Conservation (phyloP, 2,113 vertebrate species). For the Otocyon megalotis region DNA sequence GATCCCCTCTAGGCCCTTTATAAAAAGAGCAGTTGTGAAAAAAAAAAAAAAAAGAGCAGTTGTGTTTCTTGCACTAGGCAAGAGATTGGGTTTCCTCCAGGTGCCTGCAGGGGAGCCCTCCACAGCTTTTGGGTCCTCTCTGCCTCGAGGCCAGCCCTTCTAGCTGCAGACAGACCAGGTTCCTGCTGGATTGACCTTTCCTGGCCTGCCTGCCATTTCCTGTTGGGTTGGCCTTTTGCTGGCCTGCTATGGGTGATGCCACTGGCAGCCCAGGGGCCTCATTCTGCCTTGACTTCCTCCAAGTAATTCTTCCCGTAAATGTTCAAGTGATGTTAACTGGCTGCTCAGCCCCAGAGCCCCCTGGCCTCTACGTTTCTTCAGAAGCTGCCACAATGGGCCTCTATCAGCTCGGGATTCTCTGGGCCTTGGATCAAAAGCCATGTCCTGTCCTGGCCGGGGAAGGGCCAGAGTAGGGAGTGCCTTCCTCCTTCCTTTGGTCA, state of each 20-base stretch:
- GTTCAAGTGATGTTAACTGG: conserved; percentile 43
- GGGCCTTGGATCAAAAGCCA: background rate
- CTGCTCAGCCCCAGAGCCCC: background rate
- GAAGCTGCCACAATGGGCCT: conserved; percentile 72
- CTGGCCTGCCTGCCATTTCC: background rate
- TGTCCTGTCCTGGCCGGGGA: conserved; percentile 17
- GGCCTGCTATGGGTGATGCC: background rate
- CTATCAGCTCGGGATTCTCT: conserved; percentile 59
- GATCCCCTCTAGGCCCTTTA: too few species aligned
- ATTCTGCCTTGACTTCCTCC: conserved; percentile 41
- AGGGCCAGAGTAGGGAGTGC: conserved; percentile 22
- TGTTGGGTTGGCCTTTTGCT: conserved; percentile 16
- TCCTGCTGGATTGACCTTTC: conserved; percentile 38
- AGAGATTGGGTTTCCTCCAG: conserved; percentile 71
- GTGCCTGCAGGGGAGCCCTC: conserved; percentile 42
- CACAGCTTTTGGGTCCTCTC: background rate
- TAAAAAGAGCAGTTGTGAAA: too few species aligned
- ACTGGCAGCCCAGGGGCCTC: background rate
- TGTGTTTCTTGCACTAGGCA: conserved; percentile 61
- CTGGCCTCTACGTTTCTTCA: conserved; percentile 59
- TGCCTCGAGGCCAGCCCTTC: background rate
- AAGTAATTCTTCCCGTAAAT: conserved; percentile 75
- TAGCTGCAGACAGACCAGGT: background rate
- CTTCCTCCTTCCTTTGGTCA: background rate
- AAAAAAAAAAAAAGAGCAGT: conserved; percentile 13